Evolutionary conservation across 2,113 vertebrate genomes (phyloP), one percentile per base, ranked within the genome.

Genomic region (Catagonus wagneri): DNA sequence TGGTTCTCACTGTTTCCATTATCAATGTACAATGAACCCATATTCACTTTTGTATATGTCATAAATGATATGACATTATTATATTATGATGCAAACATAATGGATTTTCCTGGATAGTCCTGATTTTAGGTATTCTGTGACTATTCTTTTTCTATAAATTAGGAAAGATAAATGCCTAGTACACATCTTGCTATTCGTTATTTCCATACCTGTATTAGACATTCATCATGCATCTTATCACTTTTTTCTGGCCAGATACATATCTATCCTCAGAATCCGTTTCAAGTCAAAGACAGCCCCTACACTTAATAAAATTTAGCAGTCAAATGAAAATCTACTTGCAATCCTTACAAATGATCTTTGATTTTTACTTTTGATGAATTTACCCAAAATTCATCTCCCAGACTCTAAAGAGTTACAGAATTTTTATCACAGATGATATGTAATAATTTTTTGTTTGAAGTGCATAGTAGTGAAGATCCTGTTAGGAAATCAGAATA

Each of bases 301-400:
- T 84, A 20, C 8, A 12, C 44, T 36, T 27, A 32, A 66, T 85
- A 22, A 86, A 75, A 92, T 29, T 54, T 74, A 88, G 7, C 54
- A 61, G 19, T 60, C 19, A 17, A 3, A 50, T 63, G 39, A 14
- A 83, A 93, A 88, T 25, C 44, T n/a, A 71, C 69, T 63, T 75
- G 3, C 34, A 11, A 81, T 54, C 20, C 23, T 25, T 39, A 3
- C 3, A 58, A 60, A 66, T 39, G 50, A 2, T 60, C 83, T 71
- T 87, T 27, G n/a, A 75, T 54, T 39, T 63, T 94, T 54, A 58
- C n/a, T 68, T 68, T 88, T 19, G 27, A n/a, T n/a, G n/a, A n/a
- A n/a, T n/a, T n/a, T n/a, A n/a, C n/a, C n/a, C 34, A 88, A 79
- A 93, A 80, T 86, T 76, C 63, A 93, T 63, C 32, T 84, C 81